Evolutionary conservation across 2,888 invertebrate species (phyloP).

Genomic region (Cephalotes varians): DNA sequence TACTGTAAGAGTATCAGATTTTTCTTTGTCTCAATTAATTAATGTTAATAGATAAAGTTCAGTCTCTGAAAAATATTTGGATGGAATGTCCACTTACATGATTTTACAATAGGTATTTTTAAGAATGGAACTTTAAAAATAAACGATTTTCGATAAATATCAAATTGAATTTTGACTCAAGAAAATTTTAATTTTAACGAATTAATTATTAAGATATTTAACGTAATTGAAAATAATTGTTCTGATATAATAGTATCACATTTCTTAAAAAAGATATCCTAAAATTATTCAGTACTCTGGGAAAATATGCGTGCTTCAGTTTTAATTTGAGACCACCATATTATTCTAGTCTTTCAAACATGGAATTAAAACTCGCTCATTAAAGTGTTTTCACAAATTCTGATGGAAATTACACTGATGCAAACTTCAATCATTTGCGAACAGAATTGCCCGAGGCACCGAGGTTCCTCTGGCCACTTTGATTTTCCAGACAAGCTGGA

Average conservation of each 20-base stretch:
- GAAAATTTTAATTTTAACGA: not conserved
- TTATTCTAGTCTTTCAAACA: constrained; percentile 10
- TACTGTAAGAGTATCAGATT: not conserved
- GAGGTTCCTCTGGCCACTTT: not conserved
- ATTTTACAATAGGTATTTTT: not conserved
- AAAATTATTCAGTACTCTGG: not conserved
- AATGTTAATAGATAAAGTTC: not conserved
- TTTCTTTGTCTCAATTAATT: not conserved
- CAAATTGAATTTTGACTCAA: not conserved
- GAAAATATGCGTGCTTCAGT: not conserved
- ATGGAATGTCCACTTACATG: not conserved
- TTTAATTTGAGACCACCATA: not conserved
- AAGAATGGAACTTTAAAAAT: not conserved
- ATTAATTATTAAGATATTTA: not conserved
- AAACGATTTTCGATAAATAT: not conserved
- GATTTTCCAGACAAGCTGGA: constrained; percentile 43
- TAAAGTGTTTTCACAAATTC: not conserved
- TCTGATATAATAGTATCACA: not conserved
- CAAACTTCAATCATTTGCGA: constrained; percentile 12
- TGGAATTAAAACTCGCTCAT: constrained; percentile 14
- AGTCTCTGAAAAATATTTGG: not conserved
- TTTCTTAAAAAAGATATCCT: not conserved
- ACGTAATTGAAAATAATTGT: not conserved
- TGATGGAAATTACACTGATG: constrained; percentile 24
- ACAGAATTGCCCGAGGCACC: constrained; percentile 6